Base-by-base conservation (phyloP, 2,888 invertebrate genomes). In the Hemithea aestivaria region DNA sequence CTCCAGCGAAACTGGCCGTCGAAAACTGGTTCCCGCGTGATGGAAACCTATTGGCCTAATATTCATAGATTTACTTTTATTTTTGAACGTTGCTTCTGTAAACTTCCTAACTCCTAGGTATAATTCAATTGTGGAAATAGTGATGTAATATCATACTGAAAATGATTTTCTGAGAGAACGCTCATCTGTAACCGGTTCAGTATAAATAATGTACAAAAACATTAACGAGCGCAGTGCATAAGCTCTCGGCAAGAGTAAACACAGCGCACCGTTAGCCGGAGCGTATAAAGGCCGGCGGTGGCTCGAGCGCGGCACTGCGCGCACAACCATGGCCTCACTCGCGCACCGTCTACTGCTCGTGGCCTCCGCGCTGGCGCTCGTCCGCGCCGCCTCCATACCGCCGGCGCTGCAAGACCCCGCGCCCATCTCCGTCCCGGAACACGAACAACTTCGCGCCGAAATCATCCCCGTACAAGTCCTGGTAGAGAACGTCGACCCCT, bases 201-300 rank as follows among this genome's bases (percentile, higher is more conserved):
- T 53, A 77, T 73, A 81, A 78, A 80, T 78, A 79, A 70, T 77
- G 75, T 70, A 73, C 66, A 63, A 76, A 66, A 70, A 16, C 16
- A 16, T 16, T 66, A 73, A 73, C 77, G 73, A 77, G 68, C 73
- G 70, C 54, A 35, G 45, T 48, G 54, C 43, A 40, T 48, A 48
- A 47, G 42, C 51, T 35, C 47, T 48, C 62, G 62, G 64, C 66
- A 59, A 70, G 62, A 60, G 66, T 72, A 72, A 75, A 73, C 70
- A 76, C 50, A 49, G 51, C 56, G 52, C 64, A 84, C 85, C 85
- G 85, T 85, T 85, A 85, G 52, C 43, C 58, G 48, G 47, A 45
- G 46, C 58, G 69, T 85, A 85, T 85, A 85, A 79, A 85, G 66
- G 72, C 49, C 41, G 53, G 8, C 34, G 29, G 39, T 28, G 35